Conservation (phyloP, 92 coral and sea anemone genomes). For the Montipora capitata region DNA sequence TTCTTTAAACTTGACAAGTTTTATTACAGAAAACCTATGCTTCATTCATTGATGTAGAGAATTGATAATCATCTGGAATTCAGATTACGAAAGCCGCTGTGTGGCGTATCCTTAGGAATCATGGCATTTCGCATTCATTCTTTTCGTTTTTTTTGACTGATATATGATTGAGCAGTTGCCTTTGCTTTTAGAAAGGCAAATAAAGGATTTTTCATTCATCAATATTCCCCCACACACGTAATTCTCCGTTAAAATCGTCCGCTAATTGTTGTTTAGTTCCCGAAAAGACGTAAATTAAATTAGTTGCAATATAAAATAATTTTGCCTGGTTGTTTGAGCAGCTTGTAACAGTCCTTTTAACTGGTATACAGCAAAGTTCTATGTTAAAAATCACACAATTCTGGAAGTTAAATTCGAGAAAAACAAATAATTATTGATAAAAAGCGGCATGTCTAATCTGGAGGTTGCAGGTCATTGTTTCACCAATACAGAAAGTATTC, state of each 20-base stretch:
- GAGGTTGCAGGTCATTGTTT: too few species aligned
- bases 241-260: too few species aligned
- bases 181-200: slow-evolving; percentile 10
- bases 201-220: slow-evolving; percentile 23
- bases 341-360: slow-evolving; percentile 17
- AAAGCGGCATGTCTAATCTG: too few species aligned
- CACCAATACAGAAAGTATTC: too few species aligned
- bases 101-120: too few species aligned
- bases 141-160: too few species aligned
- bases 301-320: not conserved
- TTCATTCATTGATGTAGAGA: too few species aligned
- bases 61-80: too few species aligned
- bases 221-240: not conserved
- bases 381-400: slow-evolving; percentile 11
- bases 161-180: not conserved
- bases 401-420: slow-evolving; percentile 5
- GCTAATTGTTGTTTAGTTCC: not conserved
- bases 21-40: too few species aligned
- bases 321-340: slow-evolving; percentile 5
- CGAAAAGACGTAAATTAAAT: slow-evolving; percentile 6
- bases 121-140: too few species aligned
- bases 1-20: too few species aligned
- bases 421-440: not conserved
- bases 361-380: slow-evolving; percentile 23
- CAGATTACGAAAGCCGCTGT: too few species aligned